Evolutionary conservation across 2,113 vertebrate species (phyloP).

Genomic region (Nestor notabilis): DNA sequence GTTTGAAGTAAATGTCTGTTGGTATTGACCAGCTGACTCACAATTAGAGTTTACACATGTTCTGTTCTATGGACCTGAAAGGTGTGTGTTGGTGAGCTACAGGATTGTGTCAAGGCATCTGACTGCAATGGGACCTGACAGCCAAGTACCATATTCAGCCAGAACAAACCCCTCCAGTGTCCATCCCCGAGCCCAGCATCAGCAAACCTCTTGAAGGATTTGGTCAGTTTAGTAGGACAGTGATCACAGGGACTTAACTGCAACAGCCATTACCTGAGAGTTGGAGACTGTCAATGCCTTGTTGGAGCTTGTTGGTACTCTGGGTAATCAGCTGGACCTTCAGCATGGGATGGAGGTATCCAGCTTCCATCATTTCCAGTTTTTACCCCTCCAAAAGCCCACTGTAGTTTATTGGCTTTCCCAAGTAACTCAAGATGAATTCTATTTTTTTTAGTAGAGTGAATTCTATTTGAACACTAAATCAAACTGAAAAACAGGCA

Average conservation of each 20-base stretch:
- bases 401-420: neutral
- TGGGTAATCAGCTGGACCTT: neutral
- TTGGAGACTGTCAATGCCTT: neutral
- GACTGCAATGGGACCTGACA: neutral
- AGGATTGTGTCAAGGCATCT: neutral
- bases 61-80: neutral
- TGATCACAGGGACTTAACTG: neutral
- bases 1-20: neutral
- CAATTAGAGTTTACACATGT: neutral
- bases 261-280: neutral
- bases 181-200: neutral
- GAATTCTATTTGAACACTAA: neutral
- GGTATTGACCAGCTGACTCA: neutral
- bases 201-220: neutral
- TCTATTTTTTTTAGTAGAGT: neutral
- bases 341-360: neutral
- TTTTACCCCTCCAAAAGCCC: neutral
- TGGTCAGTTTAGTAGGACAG: neutral
- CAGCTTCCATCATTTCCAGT: neutral
- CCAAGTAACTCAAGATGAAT: neutral
- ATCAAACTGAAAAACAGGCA: neutral
- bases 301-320: neutral
- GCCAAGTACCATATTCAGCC: neutral
- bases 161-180: neutral
- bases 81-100: rapidly evolving